These are phyloP conservation scores for Xiphorhynchus elegans DNA, from an alignment of 2,113 vertebrate species.

Conservation along the genomic window DNA sequence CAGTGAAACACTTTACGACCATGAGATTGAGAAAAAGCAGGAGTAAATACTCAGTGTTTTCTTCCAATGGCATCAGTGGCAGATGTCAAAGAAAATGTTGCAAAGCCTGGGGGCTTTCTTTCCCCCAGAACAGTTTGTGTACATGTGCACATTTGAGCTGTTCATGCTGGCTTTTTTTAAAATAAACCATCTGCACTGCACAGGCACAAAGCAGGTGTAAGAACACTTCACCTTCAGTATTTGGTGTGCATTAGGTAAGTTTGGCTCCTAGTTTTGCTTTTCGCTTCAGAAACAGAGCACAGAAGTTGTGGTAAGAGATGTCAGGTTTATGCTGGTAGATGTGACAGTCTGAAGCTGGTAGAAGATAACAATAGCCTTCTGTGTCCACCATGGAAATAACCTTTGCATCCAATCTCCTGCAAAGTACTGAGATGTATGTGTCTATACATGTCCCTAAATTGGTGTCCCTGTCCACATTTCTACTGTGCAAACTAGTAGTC, in stretches of 20 bases:
- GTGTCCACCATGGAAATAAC: neutral
- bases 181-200: neutral
- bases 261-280: neutral
- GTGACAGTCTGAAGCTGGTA: neutral
- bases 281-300: neutral
- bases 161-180: neutral
- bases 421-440: neutral
- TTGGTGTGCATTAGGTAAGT: neutral
- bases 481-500: neutral
- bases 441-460: accelerated
- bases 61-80: neutral
- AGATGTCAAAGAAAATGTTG: neutral
- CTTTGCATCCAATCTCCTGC: neutral
- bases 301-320: neutral
- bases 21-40: neutral
- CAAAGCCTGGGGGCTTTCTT: neutral
- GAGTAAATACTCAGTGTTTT: neutral
- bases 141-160: neutral
- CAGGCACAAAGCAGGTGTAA: neutral
- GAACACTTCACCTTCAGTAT: neutral
- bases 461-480: neutral
- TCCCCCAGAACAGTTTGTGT: neutral
- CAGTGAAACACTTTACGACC: neutral
- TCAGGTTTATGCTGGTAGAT: neutral
- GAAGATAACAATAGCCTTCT: neutral